Conservation (phyloP, 2,797 vertebrate species). For the Holocentrus rufus region DNA sequence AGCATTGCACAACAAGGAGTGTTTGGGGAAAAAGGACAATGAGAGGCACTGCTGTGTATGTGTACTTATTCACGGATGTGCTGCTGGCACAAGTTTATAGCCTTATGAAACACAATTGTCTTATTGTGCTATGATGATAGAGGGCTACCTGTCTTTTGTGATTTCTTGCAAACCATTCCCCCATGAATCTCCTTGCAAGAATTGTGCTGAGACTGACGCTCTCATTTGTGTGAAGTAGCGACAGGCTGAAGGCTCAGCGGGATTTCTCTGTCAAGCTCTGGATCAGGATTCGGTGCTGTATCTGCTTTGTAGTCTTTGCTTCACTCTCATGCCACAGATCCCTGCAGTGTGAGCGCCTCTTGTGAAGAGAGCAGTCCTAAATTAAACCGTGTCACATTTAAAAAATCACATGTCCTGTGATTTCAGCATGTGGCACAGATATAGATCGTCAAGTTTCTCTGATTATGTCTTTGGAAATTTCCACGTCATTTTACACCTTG, state of each 20-base stretch:
- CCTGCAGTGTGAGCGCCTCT: background rate
- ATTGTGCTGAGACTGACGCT: slow-evolving; percentile 43
- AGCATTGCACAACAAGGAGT: slow-evolving; percentile 19
- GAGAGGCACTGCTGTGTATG: slow-evolving; percentile 21
- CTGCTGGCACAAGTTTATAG: slow-evolving; percentile 1
- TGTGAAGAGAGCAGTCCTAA: slow-evolving; percentile 18
- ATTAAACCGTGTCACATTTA: slow-evolving; percentile 33
- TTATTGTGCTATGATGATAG: slow-evolving; percentile 28
- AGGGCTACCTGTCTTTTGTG: slow-evolving; percentile 43
- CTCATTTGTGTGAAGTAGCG: slow-evolving; percentile 66
- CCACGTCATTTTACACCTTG: slow-evolving; percentile 18
- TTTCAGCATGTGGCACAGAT: slow-evolving; percentile 6
- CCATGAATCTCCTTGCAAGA: slow-evolving; percentile 54
- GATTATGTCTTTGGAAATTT: slow-evolving; percentile 36
- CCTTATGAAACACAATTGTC: slow-evolving; percentile 26
- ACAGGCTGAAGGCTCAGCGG: slow-evolving; percentile 56
- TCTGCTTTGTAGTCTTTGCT: slow-evolving; percentile 32
- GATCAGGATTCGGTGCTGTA: slow-evolving; percentile 49
- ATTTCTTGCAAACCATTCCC: slow-evolving; percentile 31
- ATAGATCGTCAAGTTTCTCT: slow-evolving; percentile 9
- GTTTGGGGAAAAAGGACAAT: slow-evolving; percentile 5
- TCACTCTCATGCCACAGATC: slow-evolving; percentile 17
- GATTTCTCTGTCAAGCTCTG: slow-evolving; percentile 48
- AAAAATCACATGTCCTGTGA: slow-evolving; percentile 10
- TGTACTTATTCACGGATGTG: slow-evolving; percentile 21